A percentile compares a stretch with the other conserved stretches of the same genome.
Conservation (phyloP, 2,113 vertebrate species). For the Chaetops frenatus region DNA sequence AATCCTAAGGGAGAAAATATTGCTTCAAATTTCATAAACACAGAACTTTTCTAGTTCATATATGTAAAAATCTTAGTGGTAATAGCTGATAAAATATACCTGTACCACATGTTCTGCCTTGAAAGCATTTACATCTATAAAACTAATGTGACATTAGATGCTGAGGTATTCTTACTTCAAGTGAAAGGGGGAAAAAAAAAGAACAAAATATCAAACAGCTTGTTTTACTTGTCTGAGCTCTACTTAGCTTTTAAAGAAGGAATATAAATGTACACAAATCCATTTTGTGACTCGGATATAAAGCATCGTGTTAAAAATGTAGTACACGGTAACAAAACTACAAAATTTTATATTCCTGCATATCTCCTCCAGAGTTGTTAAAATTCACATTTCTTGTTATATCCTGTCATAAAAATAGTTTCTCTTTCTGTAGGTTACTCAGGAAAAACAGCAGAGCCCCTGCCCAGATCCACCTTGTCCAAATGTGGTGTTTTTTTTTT, state of each 20-base stretch:
- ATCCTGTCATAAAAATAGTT: neutral
- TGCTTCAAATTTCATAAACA: neutral
- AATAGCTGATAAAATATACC: constrained; percentile 44
- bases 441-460: neutral
- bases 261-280: constrained; percentile 39
- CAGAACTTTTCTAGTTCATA: neutral
- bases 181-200: neutral
- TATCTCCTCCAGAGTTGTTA: neutral
- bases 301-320: constrained; percentile 35
- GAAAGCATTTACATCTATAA: constrained; percentile 38
- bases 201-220: neutral
- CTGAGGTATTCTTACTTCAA: neutral
- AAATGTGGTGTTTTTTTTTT: neutral
- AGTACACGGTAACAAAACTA: neutral
- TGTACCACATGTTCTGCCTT: neutral
- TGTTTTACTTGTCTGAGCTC: constrained; percentile 24
- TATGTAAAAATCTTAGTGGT: neutral
- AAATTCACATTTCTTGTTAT: neutral
- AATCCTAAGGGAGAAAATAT: neutral
- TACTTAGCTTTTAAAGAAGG: neutral
- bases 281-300: neutral
- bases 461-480: neutral
- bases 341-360: neutral
- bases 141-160: constrained; percentile 9
- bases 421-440: neutral